Conservation (phyloP, 1,140 invertebrate genomes). For the Hylyphantes graminicola region DNA sequence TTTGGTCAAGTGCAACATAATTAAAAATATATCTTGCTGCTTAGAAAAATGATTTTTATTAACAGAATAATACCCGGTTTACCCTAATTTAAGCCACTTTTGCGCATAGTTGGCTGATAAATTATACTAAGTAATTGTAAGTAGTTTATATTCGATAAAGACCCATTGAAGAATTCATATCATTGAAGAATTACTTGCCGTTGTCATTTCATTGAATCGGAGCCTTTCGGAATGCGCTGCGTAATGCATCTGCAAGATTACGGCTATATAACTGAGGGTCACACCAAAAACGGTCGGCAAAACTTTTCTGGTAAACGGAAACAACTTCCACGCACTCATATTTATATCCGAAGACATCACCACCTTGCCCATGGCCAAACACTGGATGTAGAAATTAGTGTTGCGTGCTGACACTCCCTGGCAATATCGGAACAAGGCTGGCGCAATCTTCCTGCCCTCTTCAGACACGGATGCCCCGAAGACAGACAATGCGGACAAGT, state of each 20-base stretch:
- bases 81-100: too few relatives aligned
- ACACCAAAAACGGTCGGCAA: constrained; percentile 38
- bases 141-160: too few relatives aligned
- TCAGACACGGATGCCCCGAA: constrained; percentile 29
- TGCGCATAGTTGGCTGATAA: too few relatives aligned
- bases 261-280: constrained; percentile 42
- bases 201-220: background rate
- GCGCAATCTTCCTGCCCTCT: constrained; percentile 9
- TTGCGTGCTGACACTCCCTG: background rate
- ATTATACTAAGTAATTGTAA: too few relatives aligned
- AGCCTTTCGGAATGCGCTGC: background rate
- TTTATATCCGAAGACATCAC: constrained; percentile 22
- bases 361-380: constrained; percentile 20
- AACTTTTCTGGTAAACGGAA: constrained; percentile 26
- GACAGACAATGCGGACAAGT: constrained; percentile 4
- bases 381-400: constrained; percentile 8
- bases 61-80: too few relatives aligned
- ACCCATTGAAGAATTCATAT: too few relatives aligned
- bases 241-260: constrained; percentile 50
- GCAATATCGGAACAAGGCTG: background rate
- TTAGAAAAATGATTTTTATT: too few relatives aligned
- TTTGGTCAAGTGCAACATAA: too few relatives aligned
- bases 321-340: constrained; percentile 46
- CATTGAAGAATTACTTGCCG: too few relatives aligned
- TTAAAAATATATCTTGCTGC: too few relatives aligned